Percentiles rank a stretch among this genome's conserved stretches.
Evolutionary conservation across 2,113 vertebrate genomes (phyloP).

Genomic region (Eptesicus fuscus): DNA sequence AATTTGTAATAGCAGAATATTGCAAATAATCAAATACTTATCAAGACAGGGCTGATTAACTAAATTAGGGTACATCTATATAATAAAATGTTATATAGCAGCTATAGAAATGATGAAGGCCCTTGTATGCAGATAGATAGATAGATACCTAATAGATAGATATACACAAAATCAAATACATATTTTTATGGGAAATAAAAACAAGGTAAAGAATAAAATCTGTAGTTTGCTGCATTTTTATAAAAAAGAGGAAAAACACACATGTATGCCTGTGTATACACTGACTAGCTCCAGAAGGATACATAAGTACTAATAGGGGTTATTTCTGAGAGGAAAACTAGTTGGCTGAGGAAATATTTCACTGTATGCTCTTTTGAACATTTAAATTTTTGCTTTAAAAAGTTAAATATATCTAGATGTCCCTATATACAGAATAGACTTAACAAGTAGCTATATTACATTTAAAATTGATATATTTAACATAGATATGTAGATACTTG

Average conservation of each 20-base stretch:
- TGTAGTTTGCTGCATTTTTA: not conserved
- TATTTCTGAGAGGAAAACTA: not conserved
- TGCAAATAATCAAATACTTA: not conserved
- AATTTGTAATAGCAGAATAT: not conserved
- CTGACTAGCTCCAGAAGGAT: not conserved
- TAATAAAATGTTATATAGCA: not conserved
- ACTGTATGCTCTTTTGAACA: not conserved
- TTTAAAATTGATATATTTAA: not conserved
- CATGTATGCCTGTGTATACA: not conserved
- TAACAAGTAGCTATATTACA: not conserved
- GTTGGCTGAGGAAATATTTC: not conserved
- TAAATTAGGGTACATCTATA: not conserved
- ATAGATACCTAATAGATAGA: not conserved
- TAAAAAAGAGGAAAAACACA: not conserved
- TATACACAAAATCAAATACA: not conserved
- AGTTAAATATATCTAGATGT: not conserved
- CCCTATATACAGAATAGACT: not conserved
- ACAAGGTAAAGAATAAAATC: not conserved
- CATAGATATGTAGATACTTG: not conserved
- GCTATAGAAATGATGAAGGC: not conserved
- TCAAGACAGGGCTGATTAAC: not conserved
- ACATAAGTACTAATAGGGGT: not conserved
- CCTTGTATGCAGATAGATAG: not conserved
- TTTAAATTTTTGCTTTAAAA: not conserved
- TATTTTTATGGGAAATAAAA: constrained; percentile 17